phyloP scores from a whole-genome alignment of 2,797 vertebrate genomes.

The Lophotriccus pileatus region DNA sequence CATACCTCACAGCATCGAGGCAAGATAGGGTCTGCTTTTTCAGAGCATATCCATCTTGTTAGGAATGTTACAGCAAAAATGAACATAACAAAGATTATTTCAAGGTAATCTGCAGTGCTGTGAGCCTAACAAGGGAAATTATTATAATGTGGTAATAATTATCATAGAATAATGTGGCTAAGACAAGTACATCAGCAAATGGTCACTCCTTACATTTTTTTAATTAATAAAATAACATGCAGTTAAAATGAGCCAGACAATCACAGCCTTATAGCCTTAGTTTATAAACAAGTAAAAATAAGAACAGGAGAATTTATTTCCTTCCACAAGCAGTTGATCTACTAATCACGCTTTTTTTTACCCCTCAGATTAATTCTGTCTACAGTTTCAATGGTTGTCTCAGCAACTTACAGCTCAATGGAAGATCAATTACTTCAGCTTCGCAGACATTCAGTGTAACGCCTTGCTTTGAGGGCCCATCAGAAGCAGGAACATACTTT shows the following conservation, averaged over 20 bases:
- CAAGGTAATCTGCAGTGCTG: too few species aligned
- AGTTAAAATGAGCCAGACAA: not conserved
- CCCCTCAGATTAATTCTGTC: constrained; percentile 82
- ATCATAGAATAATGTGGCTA: too few species aligned
- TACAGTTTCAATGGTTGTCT: constrained; percentile 91
- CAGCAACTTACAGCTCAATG: constrained; percentile 86
- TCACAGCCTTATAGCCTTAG: not conserved
- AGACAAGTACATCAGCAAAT: too few species aligned
- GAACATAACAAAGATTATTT: too few species aligned
- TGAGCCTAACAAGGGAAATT: too few species aligned
- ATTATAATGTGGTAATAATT: too few species aligned
- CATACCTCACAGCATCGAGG: not conserved
- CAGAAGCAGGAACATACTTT: constrained; percentile 91
- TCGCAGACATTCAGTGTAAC: constrained; percentile 88
- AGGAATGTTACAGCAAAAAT: not conserved
- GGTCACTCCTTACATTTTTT: too few species aligned
- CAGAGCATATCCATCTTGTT: not conserved
- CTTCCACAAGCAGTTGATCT: constrained; percentile 5
- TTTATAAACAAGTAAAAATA: not conserved
- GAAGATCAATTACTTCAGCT: constrained; percentile 76
- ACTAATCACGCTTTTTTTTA: not conserved
- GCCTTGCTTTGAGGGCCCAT: constrained; percentile 88
- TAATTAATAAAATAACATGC: too few species aligned
- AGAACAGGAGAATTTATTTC: not conserved
- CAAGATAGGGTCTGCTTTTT: not conserved